Conservation (phyloP, 2,113 vertebrate species). For the Arenaria interpres region DNA sequence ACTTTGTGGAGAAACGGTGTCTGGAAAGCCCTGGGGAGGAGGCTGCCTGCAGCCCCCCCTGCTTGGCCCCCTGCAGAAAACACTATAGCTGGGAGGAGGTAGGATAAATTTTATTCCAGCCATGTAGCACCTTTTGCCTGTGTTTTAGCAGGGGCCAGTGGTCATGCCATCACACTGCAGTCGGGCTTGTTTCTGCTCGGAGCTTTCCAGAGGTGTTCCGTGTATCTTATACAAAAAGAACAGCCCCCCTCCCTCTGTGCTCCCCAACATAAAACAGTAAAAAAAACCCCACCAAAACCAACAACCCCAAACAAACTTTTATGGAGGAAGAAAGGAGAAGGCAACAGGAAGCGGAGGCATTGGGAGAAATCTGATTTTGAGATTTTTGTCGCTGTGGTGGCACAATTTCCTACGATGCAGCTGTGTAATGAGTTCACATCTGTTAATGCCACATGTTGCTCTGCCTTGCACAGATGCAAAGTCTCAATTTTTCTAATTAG, state of each 20-base stretch:
- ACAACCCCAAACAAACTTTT: not conserved
- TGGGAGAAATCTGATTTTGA: constrained; percentile 65
- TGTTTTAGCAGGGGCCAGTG: not conserved
- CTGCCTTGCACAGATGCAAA: constrained; percentile 80
- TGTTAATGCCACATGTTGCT: constrained; percentile 84
- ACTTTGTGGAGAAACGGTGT: not conserved
- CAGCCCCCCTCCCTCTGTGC: not conserved
- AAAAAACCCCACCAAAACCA: not conserved
- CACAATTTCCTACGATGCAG: constrained; percentile 73
- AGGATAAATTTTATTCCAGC: not conserved
- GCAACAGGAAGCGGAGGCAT: not conserved
- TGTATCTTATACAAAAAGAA: not conserved
- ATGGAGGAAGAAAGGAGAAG: not conserved
- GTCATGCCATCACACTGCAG: not conserved
- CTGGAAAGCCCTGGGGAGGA: not conserved
- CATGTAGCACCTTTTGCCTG: not conserved
- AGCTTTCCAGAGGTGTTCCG: not conserved
- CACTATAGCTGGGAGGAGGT: not conserved
- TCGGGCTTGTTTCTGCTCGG: not conserved
- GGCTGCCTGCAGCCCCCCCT: not conserved
- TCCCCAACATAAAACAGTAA: not conserved
- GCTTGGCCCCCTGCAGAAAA: not conserved
- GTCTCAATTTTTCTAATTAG: constrained; percentile 87
- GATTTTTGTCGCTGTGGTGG: constrained; percentile 49
- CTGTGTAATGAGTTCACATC: constrained; percentile 85